Evolutionary conservation across 2,113 vertebrate species (phyloP), one percentile per base, ranked within the genome.

Genomic region (Pelobates fuscus): DNA sequence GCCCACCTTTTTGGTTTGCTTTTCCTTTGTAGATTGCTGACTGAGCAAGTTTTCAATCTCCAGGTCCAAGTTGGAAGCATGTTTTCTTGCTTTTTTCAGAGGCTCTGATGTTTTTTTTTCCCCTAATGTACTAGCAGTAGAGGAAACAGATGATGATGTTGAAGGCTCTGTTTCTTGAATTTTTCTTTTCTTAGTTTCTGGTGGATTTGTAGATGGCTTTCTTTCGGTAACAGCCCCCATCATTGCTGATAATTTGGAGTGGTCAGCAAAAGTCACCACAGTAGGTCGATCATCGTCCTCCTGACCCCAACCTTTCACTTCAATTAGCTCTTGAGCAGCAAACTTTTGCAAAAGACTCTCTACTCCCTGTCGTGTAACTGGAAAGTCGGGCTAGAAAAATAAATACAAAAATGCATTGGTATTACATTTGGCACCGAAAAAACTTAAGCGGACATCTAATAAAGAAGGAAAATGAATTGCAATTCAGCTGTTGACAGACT

Each of bases 11-110:
- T 97, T 97, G 86, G 93, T 95, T 84, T 96, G 94, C 80, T 96
- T 94, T 81, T 97, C 95, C 80, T 96, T 96, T 6, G 95, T 97
- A 59, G 95, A 97, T 77, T 97, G 95, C 41, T 97, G 95, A 81
- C 90, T 96, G 69, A 97, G 83, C 66, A 97, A 88, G 70, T 92
- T 96, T 82, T 96, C 95, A 2, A 97, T 97, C 83, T 97, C 95
- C 88, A 95, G 90, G 71, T 97, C 94, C 78, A 97, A 37, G 41
- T 97, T 93, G 2, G 94, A 95, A 0, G 94, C 92, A 73, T 92
- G 92, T 71, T 89, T 89, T 63, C 93, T 83, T 21, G 91, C 86
- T 57, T 95, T 96, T 84, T 97, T 96, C 20, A 91, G 85, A 0
- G 89, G 80, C 37, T 89, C 86, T 0, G 76, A 83, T 8, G 20